Evolutionary conservation across 2,797 vertebrate genomes (phyloP).

Genomic region (Liparis tanakae): DNA sequence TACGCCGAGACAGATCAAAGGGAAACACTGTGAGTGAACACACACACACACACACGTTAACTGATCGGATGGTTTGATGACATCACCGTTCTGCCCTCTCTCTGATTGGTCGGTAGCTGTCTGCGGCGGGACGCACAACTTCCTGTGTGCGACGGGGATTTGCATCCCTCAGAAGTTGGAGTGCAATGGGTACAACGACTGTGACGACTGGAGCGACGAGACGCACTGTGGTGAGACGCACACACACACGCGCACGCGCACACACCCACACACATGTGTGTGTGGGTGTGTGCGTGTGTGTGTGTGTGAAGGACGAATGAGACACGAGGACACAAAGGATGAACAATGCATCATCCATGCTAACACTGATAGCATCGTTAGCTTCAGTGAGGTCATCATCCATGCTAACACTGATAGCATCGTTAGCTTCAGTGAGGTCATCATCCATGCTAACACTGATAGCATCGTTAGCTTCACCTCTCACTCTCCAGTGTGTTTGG

Average conservation of each 20-base stretch:
- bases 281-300: too few species aligned
- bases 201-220: constrained; percentile 96
- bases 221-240: constrained; percentile 87
- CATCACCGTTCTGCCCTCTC: neutral
- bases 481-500: constrained; percentile 82
- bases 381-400: too few species aligned
- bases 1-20: constrained; percentile 86
- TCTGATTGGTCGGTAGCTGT: constrained; percentile 79
- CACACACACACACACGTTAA: neutral
- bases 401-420: too few species aligned
- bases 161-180: constrained; percentile 90
- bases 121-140: constrained; percentile 87
- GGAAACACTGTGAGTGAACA: constrained; percentile 83
- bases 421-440: too few species aligned
- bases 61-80: neutral
- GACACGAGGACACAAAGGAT: too few species aligned
- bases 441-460: too few species aligned
- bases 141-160: constrained; percentile 88
- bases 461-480: too few species aligned
- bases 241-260: neutral
- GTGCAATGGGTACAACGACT: constrained; percentile 96
- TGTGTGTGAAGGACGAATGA: too few species aligned
- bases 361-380: too few species aligned
- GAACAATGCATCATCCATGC: too few species aligned
- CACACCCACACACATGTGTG: too few species aligned